A percentile compares a stretch with the other conserved stretches of the same genome.
These are phyloP conservation scores for Chamaea fasciata DNA, from an alignment of 2,113 vertebrate species.

Conservation along the genomic window DNA sequence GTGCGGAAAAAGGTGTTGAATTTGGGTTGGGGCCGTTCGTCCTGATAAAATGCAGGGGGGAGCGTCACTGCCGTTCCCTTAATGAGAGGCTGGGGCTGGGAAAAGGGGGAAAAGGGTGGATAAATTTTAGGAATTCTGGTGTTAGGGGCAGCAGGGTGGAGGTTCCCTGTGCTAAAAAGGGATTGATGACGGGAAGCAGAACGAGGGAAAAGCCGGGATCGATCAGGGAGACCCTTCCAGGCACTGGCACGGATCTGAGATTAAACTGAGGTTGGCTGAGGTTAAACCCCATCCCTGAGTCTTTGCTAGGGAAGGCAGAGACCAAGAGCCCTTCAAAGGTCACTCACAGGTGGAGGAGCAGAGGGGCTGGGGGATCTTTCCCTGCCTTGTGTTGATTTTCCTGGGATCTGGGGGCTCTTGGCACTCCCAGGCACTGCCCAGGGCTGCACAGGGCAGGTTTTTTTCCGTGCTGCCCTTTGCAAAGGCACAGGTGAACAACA, in stretches of 20 bases:
- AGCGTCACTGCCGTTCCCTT: neutral
- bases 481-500: neutral
- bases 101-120: neutral
- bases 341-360: neutral
- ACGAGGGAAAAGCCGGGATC: neutral
- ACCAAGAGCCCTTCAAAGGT: neutral
- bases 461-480: neutral
- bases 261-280: neutral
- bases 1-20: neutral
- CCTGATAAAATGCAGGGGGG: neutral
- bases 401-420: neutral
- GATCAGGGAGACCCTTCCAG: neutral
- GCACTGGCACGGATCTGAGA: neutral
- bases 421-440: neutral
- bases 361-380: neutral
- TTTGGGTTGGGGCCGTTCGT: neutral
- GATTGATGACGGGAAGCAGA: neutral
- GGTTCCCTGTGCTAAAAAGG: neutral
- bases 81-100: fast-evolving
- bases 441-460: neutral
- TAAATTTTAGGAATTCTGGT: neutral
- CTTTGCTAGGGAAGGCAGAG: neutral
- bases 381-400: neutral
- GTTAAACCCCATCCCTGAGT: fast-evolving
- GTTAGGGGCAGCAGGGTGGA: neutral